Conservation (phyloP, 2,888 invertebrate genomes). For the Drosophila paracracens region DNA sequence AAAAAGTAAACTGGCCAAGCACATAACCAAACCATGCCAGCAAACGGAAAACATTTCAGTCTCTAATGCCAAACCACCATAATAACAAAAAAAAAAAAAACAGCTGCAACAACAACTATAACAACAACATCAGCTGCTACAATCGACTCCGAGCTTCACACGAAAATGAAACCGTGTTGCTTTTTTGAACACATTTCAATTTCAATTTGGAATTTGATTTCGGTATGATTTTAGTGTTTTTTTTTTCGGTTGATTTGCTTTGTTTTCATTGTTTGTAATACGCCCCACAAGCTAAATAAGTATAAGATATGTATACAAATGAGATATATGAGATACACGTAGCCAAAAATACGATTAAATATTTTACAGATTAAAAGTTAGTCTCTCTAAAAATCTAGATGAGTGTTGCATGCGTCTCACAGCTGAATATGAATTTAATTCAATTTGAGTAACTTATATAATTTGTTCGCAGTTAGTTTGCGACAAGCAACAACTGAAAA, state of each 20-base stretch:
- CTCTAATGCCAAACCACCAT: slow-evolving; percentile 21
- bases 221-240: slow-evolving; percentile 1
- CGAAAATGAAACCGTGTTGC: slow-evolving; percentile 23
- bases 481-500: not conserved
- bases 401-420: not conserved
- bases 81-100: slow-evolving; percentile 22
- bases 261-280: not conserved
- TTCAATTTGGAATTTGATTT: slow-evolving; percentile 39
- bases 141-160: slow-evolving; percentile 24
- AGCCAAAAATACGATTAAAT: not conserved
- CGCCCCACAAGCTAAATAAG: slow-evolving; percentile 4
- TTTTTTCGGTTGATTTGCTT: slow-evolving; percentile 1
- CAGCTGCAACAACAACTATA: slow-evolving; percentile 24
- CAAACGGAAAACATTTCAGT: slow-evolving; percentile 25
- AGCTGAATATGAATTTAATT: not conserved
- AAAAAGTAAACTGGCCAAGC: slow-evolving; percentile 18
- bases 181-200: slow-evolving; percentile 9
- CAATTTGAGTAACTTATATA: not conserved
- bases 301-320: not conserved
- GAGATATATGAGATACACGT: not conserved
- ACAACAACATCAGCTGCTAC: slow-evolving; percentile 15
- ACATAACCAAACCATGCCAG: slow-evolving; percentile 12
- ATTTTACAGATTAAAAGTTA: not conserved
- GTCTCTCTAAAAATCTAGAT: not conserved
- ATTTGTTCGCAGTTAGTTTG: slow-evolving; percentile 3